phyloP scores from a whole-genome alignment of 2,113 vertebrate genomes.

The Notothenia rossii region DNA sequence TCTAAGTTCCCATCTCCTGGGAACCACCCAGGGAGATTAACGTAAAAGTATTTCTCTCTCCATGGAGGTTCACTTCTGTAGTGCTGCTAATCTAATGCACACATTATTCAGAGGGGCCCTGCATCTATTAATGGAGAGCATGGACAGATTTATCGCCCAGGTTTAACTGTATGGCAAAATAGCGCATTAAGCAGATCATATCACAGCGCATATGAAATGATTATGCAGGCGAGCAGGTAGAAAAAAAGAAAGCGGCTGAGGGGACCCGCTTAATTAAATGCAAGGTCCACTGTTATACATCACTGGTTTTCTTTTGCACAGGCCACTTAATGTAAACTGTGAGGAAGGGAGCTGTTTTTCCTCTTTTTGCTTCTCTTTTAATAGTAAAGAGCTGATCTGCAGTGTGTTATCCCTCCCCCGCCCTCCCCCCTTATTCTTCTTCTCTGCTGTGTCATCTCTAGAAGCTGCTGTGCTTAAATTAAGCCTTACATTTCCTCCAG shows the following conservation, averaged over 20 bases:
- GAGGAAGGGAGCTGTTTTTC: slow-evolving; percentile 45
- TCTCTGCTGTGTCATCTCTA: slow-evolving; percentile 53
- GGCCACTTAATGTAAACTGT: slow-evolving; percentile 76
- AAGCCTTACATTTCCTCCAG: slow-evolving; percentile 39
- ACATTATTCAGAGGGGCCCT: slow-evolving; percentile 78
- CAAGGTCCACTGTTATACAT: slow-evolving; percentile 79
- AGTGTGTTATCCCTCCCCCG: slow-evolving; percentile 33
- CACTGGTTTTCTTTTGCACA: slow-evolving; percentile 67
- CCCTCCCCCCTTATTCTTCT: slow-evolving; percentile 23
- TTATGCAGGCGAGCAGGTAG: slow-evolving; percentile 78
- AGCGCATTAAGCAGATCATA: slow-evolving; percentile 88
- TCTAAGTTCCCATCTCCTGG: slow-evolving; percentile 69
- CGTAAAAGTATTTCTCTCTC: slow-evolving; percentile 72
- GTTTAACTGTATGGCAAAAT: slow-evolving; percentile 87
- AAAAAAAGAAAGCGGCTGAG: slow-evolving; percentile 56
- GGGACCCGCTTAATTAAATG: slow-evolving; percentile 83
- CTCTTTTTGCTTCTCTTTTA: slow-evolving; percentile 50
- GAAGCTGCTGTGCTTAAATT: slow-evolving; percentile 56
- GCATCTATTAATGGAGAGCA: slow-evolving; percentile 82
- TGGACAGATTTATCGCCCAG: slow-evolving; percentile 82
- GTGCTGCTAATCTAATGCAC: slow-evolving; percentile 79
- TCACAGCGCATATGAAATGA: slow-evolving; percentile 81
- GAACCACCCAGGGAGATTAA: slow-evolving; percentile 73
- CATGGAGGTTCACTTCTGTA: slow-evolving; percentile 65
- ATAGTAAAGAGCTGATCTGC: slow-evolving; percentile 65